Percentiles rank a stretch among this genome's conserved stretches.
Evolutionary conservation across 1,140 invertebrate genomes (phyloP).

Genomic region (Conopomorpha cramerella): DNA sequence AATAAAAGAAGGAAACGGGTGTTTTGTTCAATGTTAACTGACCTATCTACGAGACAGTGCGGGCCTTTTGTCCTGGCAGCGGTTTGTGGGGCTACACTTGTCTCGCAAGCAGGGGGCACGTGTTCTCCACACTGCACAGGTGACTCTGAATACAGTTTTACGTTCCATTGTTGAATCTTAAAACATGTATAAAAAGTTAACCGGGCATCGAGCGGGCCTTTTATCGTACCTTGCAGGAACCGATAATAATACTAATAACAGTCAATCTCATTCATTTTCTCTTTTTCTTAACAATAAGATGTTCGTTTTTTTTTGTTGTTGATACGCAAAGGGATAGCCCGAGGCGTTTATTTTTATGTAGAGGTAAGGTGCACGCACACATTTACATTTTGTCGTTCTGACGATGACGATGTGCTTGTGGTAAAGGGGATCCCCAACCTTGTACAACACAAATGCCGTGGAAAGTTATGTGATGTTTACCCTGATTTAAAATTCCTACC

Average conservation of each 20-base stretch:
- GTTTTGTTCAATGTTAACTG: too few relatives aligned
- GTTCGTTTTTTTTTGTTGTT: constrained; percentile 41
- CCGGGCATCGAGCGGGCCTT: constrained; percentile 50
- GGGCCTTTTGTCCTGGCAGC: neutral
- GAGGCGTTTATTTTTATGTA: constrained; percentile 58
- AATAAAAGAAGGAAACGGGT: too few relatives aligned
- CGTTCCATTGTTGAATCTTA: constrained; percentile 47
- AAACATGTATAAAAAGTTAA: constrained; percentile 49
- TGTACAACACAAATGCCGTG: constrained; percentile 57
- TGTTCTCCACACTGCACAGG: constrained; percentile 24
- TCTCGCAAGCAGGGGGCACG: constrained; percentile 8
- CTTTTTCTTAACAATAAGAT: constrained; percentile 50
- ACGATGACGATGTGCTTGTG: constrained; percentile 46
- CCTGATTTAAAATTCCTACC: too few relatives aligned
- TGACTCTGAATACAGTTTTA: constrained; percentile 47
- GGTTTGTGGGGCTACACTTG: neutral
- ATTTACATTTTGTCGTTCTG: constrained; percentile 18
- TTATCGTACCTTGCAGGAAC: constrained; percentile 44
- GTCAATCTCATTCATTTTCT: constrained; percentile 52
- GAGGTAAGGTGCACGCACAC: constrained; percentile 57
- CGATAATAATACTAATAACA: constrained; percentile 47
- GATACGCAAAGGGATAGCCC: constrained; percentile 58
- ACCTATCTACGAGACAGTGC: too few relatives aligned
- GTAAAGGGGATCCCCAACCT: constrained; percentile 57
- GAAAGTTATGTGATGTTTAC: constrained; percentile 59